Evolutionary conservation across 2,113 vertebrate genomes (phyloP), one percentile per base, ranked within the genome.

Genomic region (Pipra filicauda): DNA sequence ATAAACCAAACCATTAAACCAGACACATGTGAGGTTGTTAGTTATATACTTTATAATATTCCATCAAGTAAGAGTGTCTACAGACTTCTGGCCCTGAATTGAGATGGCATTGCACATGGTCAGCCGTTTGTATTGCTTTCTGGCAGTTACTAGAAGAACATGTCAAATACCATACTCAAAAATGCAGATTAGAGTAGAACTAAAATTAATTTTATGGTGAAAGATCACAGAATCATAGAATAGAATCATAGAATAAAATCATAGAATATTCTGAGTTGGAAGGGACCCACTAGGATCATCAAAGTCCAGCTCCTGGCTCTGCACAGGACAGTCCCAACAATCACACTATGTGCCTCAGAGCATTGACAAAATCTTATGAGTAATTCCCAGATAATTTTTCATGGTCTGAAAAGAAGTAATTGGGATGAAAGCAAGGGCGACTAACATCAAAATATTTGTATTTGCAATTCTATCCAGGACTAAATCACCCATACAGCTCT

Each of bases 321-420:
- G 8, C 23, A n/a, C 8, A 59, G 19, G 6, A 10, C 0, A 48
- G 15, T 15, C 31, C 21, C 64, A 76, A 70, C 14, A 41, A 35
- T 2, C 30, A 37, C 19, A 30, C 55, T 41, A 23, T 8, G 26
- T 15, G 6, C n/a, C 14, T 26, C 12, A 23, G 16, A 26, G 11
- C 1, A 0, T 26, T 70, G 41, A 15, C 55, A 48, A 8, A 23
- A 23, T 16, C 43, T 64, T 5, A 62, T 0, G 2, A 31, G 2
- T 16, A 79, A 51, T 23, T 57, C 55, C 24, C 24, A 52, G 28
- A 15, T 28, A 23, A 2, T 3, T 54, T n/a, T 30, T 66, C 18
- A 33, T 43, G 11, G 43, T 58, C 43, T 66, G 26, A 22, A 44
- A 80, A 43, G 44, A 69, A 41, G 22, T 28, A 37, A 6, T 19